phyloP scores from a whole-genome alignment of 2,113 vertebrate genomes.

The Leuciscus idus region DNA sequence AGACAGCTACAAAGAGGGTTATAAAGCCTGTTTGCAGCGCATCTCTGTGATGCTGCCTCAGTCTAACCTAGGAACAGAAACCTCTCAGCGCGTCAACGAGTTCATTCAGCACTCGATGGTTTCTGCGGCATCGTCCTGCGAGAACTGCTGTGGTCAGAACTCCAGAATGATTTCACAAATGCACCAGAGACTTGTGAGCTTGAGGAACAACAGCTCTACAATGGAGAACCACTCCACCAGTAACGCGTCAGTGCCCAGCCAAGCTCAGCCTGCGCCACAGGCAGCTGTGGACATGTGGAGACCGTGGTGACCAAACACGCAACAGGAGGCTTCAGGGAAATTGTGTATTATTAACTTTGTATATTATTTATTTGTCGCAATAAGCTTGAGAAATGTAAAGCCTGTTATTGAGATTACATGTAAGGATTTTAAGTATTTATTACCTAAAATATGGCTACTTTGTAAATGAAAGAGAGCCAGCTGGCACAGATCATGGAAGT shows the following conservation, averaged over 20 bases:
- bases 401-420: slow-evolving; percentile 41
- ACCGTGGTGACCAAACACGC: slow-evolving; percentile 72
- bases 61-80: slow-evolving; percentile 70
- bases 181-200: slow-evolving; percentile 66
- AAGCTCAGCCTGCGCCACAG: slow-evolving; percentile 42
- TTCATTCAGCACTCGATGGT: slow-evolving; percentile 73
- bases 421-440: slow-evolving; percentile 8
- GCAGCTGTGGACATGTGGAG: slow-evolving; percentile 68
- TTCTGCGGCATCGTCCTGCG: slow-evolving; percentile 57
- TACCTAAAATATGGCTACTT: slow-evolving; percentile 57
- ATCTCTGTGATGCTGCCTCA: slow-evolving; percentile 77
- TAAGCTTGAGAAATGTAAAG: slow-evolving; percentile 12
- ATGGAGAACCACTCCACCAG: slow-evolving; percentile 52
- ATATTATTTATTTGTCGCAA: slow-evolving; percentile 36
- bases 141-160: slow-evolving; percentile 68
- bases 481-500: slow-evolving; percentile 70
- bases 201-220: slow-evolving; percentile 65
- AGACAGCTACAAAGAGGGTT: slow-evolving; percentile 82
- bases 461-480: slow-evolving; percentile 52
- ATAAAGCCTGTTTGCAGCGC: slow-evolving; percentile 80
- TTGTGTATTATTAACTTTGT: slow-evolving; percentile 26
- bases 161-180: slow-evolving; percentile 64
- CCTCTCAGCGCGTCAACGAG: slow-evolving; percentile 74
- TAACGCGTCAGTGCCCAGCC: slow-evolving; percentile 12
- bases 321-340: background rate